A percentile compares a stretch with the other conserved stretches of the same genome.
These are phyloP conservation scores for Trididemnum clinides DNA, from an alignment of 23 tunicate genomes.

Conservation along the genomic window DNA sequence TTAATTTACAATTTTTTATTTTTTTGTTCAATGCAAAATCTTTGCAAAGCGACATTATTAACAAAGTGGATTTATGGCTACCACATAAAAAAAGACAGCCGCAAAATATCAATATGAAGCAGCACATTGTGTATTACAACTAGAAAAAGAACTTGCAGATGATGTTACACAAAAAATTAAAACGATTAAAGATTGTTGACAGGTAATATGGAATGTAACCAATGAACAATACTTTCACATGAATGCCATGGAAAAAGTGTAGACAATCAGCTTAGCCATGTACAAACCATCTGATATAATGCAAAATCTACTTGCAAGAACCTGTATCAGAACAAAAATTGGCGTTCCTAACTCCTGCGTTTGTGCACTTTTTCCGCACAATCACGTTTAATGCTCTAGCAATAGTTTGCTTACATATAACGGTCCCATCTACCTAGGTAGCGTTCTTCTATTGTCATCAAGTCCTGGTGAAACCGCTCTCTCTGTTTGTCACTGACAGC, in stretches of 20 bases:
- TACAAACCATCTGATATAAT: neutral
- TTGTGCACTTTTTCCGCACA: neutral
- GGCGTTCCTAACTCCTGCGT: neutral
- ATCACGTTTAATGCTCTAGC: neutral
- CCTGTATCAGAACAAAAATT: neutral
- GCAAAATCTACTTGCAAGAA: too few species aligned
- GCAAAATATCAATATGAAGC: neutral
- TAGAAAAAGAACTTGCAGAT: neutral
- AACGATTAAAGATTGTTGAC: neutral
- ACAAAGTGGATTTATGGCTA: neutral
- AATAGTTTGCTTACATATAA: neutral
- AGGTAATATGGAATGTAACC: neutral
- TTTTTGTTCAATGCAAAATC: neutral
- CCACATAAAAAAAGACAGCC: neutral
- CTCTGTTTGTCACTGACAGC: neutral
- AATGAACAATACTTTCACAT: neutral
- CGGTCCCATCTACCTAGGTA: slow-evolving; percentile 1
- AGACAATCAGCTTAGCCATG: neutral
- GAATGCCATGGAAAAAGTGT: too few species aligned
- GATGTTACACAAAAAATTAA: neutral
- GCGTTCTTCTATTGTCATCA: neutral
- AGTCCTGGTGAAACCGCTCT: slow-evolving; percentile 1
- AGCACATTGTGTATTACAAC: neutral
- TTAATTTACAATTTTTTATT: neutral
- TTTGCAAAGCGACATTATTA: neutral